These are phyloP conservation scores for Australoheros facetus DNA, from an alignment of 2,797 vertebrate species.

Conservation along the genomic window DNA sequence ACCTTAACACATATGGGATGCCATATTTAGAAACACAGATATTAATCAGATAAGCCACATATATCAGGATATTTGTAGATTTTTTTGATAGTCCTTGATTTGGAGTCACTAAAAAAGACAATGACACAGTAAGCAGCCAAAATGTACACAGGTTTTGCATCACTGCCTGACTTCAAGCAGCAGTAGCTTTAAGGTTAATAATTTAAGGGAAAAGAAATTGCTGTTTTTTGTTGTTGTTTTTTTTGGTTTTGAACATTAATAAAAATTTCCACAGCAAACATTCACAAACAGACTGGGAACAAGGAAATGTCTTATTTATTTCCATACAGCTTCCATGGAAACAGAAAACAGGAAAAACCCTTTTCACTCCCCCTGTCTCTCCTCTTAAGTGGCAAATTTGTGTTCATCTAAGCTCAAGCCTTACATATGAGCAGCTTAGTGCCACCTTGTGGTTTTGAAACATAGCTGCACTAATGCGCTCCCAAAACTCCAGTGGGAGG, in stretches of 20 bases:
- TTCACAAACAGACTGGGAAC: not conserved
- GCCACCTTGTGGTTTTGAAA: conserved; percentile 25
- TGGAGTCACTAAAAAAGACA: not conserved
- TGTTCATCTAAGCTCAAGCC: not conserved
- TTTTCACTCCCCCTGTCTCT: not conserved
- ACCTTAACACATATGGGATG: not conserved
- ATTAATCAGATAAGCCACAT: not conserved
- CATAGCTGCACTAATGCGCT: not conserved
- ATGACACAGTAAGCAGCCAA: not conserved
- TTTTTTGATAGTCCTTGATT: no score
- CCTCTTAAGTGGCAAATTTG: not conserved
- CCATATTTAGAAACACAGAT: not conserved
- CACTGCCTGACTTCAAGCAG: not conserved
- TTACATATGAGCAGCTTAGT: not conserved
- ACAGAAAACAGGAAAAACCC: not conserved
- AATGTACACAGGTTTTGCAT: not conserved
- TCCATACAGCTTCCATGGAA: not conserved
- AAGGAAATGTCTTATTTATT: not conserved
- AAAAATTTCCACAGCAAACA: not conserved
- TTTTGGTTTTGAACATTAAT: not conserved
- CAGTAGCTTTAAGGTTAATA: not conserved
- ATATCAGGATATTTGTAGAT: not conserved
- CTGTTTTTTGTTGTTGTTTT: no score
- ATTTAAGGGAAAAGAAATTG: not conserved
- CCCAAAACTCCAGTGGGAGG: conserved; percentile 83